phyloP scores from a whole-genome alignment of 2,113 vertebrate species.

The Capreolus pygargus region DNA sequence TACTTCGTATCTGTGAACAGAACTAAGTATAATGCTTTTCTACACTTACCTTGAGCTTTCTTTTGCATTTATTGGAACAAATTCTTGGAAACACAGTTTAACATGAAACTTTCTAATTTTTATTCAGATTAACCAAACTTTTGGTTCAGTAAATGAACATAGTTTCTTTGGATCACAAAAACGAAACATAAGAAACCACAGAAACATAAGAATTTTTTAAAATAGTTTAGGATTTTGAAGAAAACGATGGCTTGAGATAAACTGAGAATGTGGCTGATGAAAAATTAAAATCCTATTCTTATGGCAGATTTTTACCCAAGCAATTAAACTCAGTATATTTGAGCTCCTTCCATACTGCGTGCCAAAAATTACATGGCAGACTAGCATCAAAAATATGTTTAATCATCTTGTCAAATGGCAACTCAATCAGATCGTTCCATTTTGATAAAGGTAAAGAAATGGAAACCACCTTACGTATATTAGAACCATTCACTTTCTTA shows the following conservation, averaged over 20 bases:
- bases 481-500: background rate
- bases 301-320: background rate
- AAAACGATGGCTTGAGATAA: conserved; percentile 28
- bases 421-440: background rate
- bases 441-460: background rate
- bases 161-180: background rate
- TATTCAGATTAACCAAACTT: conserved; percentile 19
- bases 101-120: background rate
- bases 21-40: background rate
- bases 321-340: conserved; percentile 1
- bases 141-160: conserved; percentile 8
- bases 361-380: background rate
- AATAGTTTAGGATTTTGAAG: background rate
- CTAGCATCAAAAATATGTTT: background rate
- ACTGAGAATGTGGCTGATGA: background rate
- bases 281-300: conserved; percentile 13
- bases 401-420: background rate
- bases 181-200: background rate
- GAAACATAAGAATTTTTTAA: background rate
- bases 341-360: background rate
- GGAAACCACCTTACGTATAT: background rate
- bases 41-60: background rate
- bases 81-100: conserved; percentile 4
- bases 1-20: background rate
- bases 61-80: conserved; percentile 30